Conservation (phyloP, 2,888 invertebrate genomes). For the Dicyrtomina minuta region DNA sequence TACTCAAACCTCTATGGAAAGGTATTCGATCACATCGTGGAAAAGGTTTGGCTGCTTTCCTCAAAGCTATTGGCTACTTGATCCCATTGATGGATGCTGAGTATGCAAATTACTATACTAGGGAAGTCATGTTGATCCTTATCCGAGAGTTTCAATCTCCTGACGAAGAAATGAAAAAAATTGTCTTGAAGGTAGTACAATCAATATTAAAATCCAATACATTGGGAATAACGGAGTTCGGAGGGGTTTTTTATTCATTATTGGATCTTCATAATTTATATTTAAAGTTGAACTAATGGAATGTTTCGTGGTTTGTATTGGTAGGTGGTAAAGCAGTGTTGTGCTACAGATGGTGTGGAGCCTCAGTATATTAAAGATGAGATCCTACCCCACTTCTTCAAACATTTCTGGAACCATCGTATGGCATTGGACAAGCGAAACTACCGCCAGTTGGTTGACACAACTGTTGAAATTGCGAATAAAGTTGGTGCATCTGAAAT, state of each 20-base stretch:
- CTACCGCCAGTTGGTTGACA: conserved; percentile 96
- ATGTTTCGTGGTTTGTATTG: conserved; percentile 26
- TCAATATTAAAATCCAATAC: neutral
- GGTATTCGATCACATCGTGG: conserved; percentile 78
- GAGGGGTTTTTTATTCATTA: too few relatives aligned
- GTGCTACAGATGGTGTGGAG: conserved; percentile 99
- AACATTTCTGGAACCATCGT: conserved; percentile 99
- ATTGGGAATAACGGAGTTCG: neutral
- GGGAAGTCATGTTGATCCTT: conserved; percentile 98
- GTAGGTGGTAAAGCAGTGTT: conserved; percentile 98
- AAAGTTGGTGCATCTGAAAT: conserved; percentile 99
- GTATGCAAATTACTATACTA: conserved; percentile 98
- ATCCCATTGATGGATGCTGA: conserved; percentile 99
- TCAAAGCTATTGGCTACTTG: conserved; percentile 98
- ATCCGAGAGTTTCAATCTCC: conserved; percentile 99
- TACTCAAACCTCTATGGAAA: conserved; percentile 98
- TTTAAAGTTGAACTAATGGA: conserved; percentile 1
- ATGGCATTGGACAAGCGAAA: conserved; percentile 99
- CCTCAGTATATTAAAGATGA: conserved; percentile 99
- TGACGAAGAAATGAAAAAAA: conserved; percentile 99
- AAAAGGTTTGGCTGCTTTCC: conserved; percentile 96
- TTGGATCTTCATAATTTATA: neutral
- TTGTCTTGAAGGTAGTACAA: conserved; percentile 82
- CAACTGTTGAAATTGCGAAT: conserved; percentile 99
- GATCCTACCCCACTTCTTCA: conserved; percentile 96